phyloP scores from a whole-genome alignment of 2,797 vertebrate species.

The Danio tinwini region DNA sequence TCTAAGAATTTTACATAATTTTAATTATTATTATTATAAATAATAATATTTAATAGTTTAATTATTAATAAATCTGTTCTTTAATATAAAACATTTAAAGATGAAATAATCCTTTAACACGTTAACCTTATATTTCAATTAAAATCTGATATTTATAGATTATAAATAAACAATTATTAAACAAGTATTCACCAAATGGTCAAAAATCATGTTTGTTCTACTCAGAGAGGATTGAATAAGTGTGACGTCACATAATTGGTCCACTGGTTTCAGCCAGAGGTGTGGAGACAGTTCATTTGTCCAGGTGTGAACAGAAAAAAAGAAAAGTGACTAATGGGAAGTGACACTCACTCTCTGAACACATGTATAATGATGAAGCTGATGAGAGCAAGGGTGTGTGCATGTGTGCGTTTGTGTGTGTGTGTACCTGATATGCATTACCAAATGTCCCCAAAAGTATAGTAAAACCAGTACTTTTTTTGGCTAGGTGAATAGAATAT shows the following conservation, averaged over 20 bases:
- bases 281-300: not conserved
- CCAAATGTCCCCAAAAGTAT: too few relatives aligned
- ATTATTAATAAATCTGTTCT: not conserved
- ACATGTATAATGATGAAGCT: slow-evolving; percentile 42
- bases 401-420: not conserved
- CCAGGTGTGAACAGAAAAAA: slow-evolving; percentile 45
- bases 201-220: not conserved
- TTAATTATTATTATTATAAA: too few relatives aligned
- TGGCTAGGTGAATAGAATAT: too few relatives aligned
- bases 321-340: slow-evolving; percentile 21
- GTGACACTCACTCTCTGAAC: slow-evolving; percentile 5
- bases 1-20: too few relatives aligned
- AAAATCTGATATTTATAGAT: too few relatives aligned
- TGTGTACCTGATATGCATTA: not conserved
- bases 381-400: not conserved
- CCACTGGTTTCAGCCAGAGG: slow-evolving; percentile 7
- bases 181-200: not conserved
- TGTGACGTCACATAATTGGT: too few relatives aligned
- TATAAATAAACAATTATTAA: too few relatives aligned
- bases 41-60: not conserved
- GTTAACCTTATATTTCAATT: too few relatives aligned
- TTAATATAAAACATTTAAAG: too few relatives aligned
- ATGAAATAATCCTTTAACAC: too few relatives aligned
- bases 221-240: not conserved
- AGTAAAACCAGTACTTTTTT: too few relatives aligned